Conservation (phyloP, 1,140 invertebrate species). For the Hyles euphorbiae region DNA sequence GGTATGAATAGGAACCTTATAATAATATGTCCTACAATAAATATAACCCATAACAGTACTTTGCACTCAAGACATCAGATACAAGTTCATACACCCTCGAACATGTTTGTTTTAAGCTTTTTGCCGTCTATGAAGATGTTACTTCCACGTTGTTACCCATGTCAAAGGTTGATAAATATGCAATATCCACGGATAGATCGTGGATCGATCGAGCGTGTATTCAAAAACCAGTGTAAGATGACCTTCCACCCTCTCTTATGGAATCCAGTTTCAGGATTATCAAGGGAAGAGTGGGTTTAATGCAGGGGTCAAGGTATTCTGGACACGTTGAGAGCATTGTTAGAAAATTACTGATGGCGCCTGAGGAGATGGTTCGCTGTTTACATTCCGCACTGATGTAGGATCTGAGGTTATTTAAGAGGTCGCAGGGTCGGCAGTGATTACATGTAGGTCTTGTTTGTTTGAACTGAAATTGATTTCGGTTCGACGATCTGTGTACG, state of each 20-base stretch:
- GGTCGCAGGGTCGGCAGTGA: slow-evolving; percentile 60
- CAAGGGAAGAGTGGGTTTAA: slow-evolving; percentile 4
- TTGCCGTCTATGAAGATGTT: slow-evolving; percentile 61
- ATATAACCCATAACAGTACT: too few species aligned
- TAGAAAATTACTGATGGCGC: slow-evolving; percentile 73
- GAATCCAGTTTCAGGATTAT: not conserved
- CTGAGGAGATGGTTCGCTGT: slow-evolving; percentile 61
- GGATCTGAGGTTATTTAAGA: slow-evolving; percentile 59
- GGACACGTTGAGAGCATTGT: slow-evolving; percentile 53
- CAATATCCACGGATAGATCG: slow-evolving; percentile 63
- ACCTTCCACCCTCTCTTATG: slow-evolving; percentile 14
- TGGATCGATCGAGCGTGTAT: slow-evolving; percentile 61
- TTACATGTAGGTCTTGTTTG: slow-evolving; percentile 63
- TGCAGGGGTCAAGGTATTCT: slow-evolving; percentile 31
- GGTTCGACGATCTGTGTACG: not conserved
- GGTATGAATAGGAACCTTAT: too few species aligned
- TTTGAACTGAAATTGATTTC: slow-evolving; percentile 39
- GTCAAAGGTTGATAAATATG: slow-evolving; percentile 75
- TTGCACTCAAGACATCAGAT: not conserved
- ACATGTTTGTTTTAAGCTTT: slow-evolving; percentile 59
- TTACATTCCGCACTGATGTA: slow-evolving; percentile 67
- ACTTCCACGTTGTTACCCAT: slow-evolving; percentile 64
- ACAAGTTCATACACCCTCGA: slow-evolving; percentile 45
- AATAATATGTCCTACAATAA: too few species aligned
- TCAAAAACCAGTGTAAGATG: slow-evolving; percentile 29